phyloP scores from a whole-genome alignment of 2,888 invertebrate species.

The Tethea ocularis region DNA sequence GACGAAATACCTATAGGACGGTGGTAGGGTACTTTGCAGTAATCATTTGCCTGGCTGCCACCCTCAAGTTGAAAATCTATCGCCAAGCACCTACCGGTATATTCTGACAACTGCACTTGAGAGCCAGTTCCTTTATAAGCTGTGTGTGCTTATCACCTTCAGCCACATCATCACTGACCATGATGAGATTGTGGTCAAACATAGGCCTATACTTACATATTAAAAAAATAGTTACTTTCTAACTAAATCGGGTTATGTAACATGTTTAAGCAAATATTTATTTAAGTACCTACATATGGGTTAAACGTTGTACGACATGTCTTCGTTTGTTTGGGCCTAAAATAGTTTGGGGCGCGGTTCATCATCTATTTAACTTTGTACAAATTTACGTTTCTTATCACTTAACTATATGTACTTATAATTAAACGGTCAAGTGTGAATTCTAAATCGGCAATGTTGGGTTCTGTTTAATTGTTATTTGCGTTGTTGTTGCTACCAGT shows the following conservation, averaged over 20 bases:
- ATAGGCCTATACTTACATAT: too few relatives aligned
- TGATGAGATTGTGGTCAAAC: too few relatives aligned
- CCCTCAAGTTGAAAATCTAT: too few relatives aligned
- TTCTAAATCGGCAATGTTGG: neutral
- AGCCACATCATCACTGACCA: too few relatives aligned
- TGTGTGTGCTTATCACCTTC: too few relatives aligned
- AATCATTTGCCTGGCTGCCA: too few relatives aligned
- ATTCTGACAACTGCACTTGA: too few relatives aligned
- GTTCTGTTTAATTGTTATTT: neutral
- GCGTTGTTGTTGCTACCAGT: too few relatives aligned
- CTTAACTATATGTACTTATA: conserved; percentile 25
- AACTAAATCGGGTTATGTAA: neutral
- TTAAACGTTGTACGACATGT: neutral
- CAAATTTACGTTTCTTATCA: conserved; percentile 41
- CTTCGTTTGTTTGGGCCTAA: conserved; percentile 28
- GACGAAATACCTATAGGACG: too few relatives aligned
- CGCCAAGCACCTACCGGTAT: too few relatives aligned
- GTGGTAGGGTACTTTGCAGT: too few relatives aligned
- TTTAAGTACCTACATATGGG: neutral
- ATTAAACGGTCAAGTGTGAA: conserved; percentile 19
- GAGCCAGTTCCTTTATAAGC: too few relatives aligned
- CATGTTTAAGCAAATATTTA: neutral
- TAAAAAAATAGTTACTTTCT: neutral
- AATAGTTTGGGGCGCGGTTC: conserved; percentile 40
- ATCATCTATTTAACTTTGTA: conserved; percentile 43